Evolutionary conservation across 2,888 invertebrate genomes (phyloP).

Genomic region (Mesorhabditis sp.): DNA sequence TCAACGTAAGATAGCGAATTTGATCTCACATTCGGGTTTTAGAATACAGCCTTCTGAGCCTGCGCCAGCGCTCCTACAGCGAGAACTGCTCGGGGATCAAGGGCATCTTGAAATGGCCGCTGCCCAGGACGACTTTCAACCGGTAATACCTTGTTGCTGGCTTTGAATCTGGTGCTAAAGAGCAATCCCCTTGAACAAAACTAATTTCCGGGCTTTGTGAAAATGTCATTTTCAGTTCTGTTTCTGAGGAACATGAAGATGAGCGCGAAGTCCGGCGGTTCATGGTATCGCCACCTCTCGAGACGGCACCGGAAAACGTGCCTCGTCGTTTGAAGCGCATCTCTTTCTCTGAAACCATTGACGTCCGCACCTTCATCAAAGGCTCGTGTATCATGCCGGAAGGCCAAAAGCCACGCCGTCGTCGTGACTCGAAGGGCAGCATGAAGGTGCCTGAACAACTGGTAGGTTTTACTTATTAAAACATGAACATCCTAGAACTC

Average conservation of each 20-base stretch:
- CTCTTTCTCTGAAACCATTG: constrained; percentile 16
- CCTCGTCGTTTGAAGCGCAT: constrained; percentile 15
- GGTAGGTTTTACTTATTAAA: neutral
- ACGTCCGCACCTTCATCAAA: constrained; percentile 10
- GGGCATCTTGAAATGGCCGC: constrained; percentile 8
- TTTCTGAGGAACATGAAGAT: constrained; percentile 6
- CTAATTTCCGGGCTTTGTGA: neutral
- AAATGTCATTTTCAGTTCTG: constrained; percentile 6
- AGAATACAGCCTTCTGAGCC: constrained; percentile 11
- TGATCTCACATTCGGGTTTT: neutral
- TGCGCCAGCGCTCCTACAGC: constrained; percentile 14
- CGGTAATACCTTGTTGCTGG: neutral
- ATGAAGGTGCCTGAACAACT: neutral
- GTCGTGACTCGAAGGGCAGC: neutral
- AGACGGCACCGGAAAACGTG: constrained; percentile 5
- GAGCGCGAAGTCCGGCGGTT: neutral
- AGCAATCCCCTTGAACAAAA: neutral
- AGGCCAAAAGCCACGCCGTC: neutral
- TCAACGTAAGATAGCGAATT: constrained; percentile 5
- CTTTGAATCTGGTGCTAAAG: neutral
- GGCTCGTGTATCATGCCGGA: neutral
- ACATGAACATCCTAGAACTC: too few relatives aligned
- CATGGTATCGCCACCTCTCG: constrained; percentile 3
- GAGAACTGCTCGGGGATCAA: constrained; percentile 8
- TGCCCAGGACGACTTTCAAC: neutral